Base-by-base conservation (phyloP, 1,140 invertebrate species). In the Eurosta solidaginis region DNA sequence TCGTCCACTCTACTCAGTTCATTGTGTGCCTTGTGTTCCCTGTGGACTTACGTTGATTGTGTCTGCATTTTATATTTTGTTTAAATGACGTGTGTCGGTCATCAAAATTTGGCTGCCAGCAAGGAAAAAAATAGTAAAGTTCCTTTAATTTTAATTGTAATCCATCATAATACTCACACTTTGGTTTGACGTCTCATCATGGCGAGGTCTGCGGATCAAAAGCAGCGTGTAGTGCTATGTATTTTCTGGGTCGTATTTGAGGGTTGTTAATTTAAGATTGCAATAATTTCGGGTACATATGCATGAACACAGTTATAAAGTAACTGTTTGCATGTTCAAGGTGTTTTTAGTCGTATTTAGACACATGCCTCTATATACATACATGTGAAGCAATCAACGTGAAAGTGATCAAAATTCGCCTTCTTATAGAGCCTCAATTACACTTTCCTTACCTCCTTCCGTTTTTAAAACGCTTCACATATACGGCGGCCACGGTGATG, bases 81-180 rank as follows among this genome's bases (percentile, higher is more conserved):
- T 20, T 20, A 68, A 33, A 36, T 6, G 73, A 45, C 73, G 44
- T 74, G 44, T 27, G 73, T 74, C 73, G 44, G 42, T 68, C 36
- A 40, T 68, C 33, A 68, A 20, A 42, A 68, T 7, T 40, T 9
- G 59, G 17, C 59, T 68, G 20, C 59, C n/a, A n/a, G n/a, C n/a
- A n/a, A n/a, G n/a, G n/a, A n/a, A n/a, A n/a, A n/a, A n/a, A n/a
- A n/a, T n/a, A n/a, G n/a, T 33, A 68, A 74, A 47, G 17, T 17
- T 45, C 73, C 75, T 78, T 75, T 78, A 75, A 76, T 76, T 78
- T 78, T 78, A 54, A 76, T 78, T 54, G 54, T 75, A 78, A 78
- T 78, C 77, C 77, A 78, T 78, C 77, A 78, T 78, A 78, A 78
- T 75, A 40, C 73, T 76, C 68, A 78, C 77, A 78, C 77, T 63